A percentile compares a stretch with the other conserved stretches of the same genome.
Conservation (phyloP, 2,113 vertebrate species). For the Neodon shergylaensis region DNA sequence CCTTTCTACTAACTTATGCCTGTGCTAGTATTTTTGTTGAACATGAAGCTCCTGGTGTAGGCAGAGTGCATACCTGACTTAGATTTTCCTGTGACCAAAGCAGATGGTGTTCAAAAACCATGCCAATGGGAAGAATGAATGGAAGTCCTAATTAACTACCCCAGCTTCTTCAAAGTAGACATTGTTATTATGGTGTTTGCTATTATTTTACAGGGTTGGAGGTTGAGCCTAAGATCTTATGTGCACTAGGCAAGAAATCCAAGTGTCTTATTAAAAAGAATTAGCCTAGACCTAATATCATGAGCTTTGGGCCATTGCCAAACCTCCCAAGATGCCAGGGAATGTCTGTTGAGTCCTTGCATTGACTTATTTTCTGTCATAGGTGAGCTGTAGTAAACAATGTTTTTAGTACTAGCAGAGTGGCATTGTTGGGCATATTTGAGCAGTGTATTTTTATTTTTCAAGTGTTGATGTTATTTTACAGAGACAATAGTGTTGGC, state of each 20-base stretch:
- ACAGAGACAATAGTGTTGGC: neutral
- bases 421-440: slow-evolving; percentile 18
- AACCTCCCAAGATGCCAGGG: neutral
- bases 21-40: neutral
- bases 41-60: neutral
- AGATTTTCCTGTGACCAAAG: neutral
- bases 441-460: slow-evolving; percentile 43
- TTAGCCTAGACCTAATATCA: neutral
- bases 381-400: neutral
- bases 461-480: neutral
- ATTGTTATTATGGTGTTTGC: neutral
- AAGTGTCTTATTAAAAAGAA: neutral
- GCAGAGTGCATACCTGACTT: neutral
- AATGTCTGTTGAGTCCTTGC: neutral
- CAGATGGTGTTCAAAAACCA: neutral
- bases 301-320: neutral
- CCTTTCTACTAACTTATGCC: slow-evolving; percentile 11
- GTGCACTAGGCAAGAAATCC: neutral
- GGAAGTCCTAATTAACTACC: neutral
- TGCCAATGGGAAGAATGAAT: neutral
- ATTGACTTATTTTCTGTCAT: neutral
- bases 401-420: neutral
- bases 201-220: neutral
- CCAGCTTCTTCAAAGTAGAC: slow-evolving; percentile 19
- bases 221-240: neutral